These are phyloP conservation scores for Troides helena DNA, from an alignment of 2,888 invertebrate species.

Conservation along the genomic window DNA sequence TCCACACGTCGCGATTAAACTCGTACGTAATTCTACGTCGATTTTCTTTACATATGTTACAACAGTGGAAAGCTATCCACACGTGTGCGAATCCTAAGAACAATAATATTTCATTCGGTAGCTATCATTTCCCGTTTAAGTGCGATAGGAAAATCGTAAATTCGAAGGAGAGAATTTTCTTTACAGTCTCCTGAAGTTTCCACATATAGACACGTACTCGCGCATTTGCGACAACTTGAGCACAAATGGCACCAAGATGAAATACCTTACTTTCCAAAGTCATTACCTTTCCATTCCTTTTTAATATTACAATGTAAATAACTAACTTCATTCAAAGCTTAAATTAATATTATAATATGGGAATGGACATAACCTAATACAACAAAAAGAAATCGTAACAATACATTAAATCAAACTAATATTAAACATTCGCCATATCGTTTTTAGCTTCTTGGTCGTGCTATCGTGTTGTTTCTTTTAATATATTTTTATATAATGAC, in stretches of 20 bases:
- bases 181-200: constrained; percentile 70
- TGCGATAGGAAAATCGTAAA: constrained; percentile 75
- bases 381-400: too few relatives aligned
- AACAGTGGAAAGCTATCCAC: constrained; percentile 36
- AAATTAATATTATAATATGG: too few relatives aligned
- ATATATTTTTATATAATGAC: too few relatives aligned
- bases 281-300: too few relatives aligned
- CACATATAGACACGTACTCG: constrained; percentile 62
- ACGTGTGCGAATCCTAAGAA: constrained; percentile 53
- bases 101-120: constrained; percentile 69
- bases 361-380: too few relatives aligned
- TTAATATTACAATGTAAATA: too few relatives aligned
- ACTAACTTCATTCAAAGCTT: too few relatives aligned
- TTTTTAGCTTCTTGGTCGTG: too few relatives aligned
- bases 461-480: too few relatives aligned
- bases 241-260: constrained; percentile 67
- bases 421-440: too few relatives aligned
- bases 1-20: constrained; percentile 1
- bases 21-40: constrained; percentile 6
- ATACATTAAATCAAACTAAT: too few relatives aligned
- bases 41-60: constrained; percentile 36
- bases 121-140: constrained; percentile 73
- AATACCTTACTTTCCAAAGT: constrained; percentile 51
- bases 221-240: constrained; percentile 56
- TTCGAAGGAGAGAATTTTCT: constrained; percentile 70